Percentiles rank a stretch among this genome's conserved stretches.
Conservation (phyloP, 2,888 invertebrate species). For the Pandemis heparana region DNA sequence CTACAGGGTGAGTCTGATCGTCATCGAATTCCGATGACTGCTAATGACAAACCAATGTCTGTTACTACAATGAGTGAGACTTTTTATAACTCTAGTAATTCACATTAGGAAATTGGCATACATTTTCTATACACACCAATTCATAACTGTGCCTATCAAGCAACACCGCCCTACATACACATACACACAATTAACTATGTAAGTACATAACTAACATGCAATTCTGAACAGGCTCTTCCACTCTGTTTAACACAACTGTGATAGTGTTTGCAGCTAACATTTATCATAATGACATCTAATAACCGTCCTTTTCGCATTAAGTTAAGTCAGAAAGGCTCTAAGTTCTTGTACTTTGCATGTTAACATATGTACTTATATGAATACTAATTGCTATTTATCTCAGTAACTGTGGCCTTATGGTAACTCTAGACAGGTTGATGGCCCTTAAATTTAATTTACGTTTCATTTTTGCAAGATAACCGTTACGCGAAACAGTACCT, state of each 20-base stretch:
- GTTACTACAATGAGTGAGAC: too few species aligned
- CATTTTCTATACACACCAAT: slow-evolving; percentile 34
- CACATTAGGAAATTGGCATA: slow-evolving; percentile 24
- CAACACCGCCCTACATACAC: slow-evolving; percentile 30
- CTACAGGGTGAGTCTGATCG: too few species aligned
- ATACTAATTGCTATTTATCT: neutral
- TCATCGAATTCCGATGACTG: too few species aligned
- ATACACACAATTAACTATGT: slow-evolving; percentile 32
- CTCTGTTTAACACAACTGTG: slow-evolving; percentile 29
- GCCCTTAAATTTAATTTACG: neutral
- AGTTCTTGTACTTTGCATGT: neutral
- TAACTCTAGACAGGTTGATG: neutral
- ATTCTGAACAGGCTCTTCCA: slow-evolving; percentile 35
- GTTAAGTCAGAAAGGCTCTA: neutral
- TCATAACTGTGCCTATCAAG: slow-evolving; percentile 30
- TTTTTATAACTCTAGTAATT: neutral
- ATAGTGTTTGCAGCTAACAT: neutral
- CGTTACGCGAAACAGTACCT: neutral
- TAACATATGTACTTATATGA: neutral
- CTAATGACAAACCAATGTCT: too few species aligned
- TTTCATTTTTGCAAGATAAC: neutral
- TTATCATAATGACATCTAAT: neutral
- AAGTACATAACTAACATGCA: slow-evolving; percentile 30
- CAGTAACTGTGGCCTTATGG: neutral
- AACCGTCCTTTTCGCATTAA: neutral